Evolutionary conservation across 2,888 invertebrate species (phyloP), one percentile per base, ranked within the genome.

Genomic region (Epirrita christyi): DNA sequence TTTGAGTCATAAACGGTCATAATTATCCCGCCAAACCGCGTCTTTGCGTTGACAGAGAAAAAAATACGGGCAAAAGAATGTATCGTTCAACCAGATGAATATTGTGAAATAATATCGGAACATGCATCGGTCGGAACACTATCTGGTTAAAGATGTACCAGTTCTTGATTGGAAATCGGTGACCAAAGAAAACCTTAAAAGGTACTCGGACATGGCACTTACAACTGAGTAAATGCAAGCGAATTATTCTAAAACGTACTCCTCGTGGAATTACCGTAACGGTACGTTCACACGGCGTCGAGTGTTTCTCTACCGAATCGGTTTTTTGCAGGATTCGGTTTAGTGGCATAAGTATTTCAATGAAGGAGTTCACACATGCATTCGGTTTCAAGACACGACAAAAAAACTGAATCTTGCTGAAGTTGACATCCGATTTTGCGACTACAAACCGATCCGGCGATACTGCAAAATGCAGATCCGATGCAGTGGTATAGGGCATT

Each of bases 401-500:
- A n/a, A n/a, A n/a, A n/a, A n/a, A n/a, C n/a, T n/a, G n/a, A n/a
- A n/a, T n/a, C n/a, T n/a, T n/a, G n/a, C n/a, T n/a, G n/a, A n/a
- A n/a, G n/a, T n/a, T n/a, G n/a, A n/a, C n/a, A n/a, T n/a, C n/a
- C n/a, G n/a, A n/a, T n/a, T n/a, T n/a, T 54, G 61, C 64, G 59
- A 52, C 64, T 62, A 56, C 43, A 61, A 59, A 54, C 56, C 61
- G 61, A 57, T 57, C 50, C 63, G 58, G 58, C 47, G 32, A 37
- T 57, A 58, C 59, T 60, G 59, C 59, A 63, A 63, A 59, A 60
- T 60, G 46, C 49, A 60, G 60, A 55, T 60, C 49, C 60, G 60
- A 38, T 52, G 11, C 53, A 61, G 59, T 53, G 59, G 57, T 55
- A 59, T 61, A 63, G 56, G 11, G 59, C 54, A 53, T 59, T 57